These are phyloP conservation scores for Trissolcus basalis DNA, from an alignment of 1,140 invertebrate genomes.

Conservation along the genomic window DNA sequence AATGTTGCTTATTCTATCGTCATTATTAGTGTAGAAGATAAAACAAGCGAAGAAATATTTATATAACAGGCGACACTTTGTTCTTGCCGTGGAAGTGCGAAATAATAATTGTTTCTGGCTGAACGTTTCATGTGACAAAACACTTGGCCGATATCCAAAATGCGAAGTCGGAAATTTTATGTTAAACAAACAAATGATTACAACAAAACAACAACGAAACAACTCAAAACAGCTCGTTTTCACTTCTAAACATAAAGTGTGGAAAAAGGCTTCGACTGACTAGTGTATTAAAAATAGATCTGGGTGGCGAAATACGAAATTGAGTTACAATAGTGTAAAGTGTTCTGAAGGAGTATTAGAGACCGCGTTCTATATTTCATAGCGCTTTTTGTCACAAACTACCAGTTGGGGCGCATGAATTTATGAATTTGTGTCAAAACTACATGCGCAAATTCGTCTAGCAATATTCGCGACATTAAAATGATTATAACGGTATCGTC, in stretches of 20 bases:
- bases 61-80: no score
- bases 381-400: slow-evolving; percentile 8
- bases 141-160: slow-evolving; percentile 30
- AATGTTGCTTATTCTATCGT: no score
- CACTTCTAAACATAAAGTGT: no score
- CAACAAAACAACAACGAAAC: background rate
- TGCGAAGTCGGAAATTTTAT: slow-evolving; percentile 15
- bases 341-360: no score
- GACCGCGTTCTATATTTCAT: no score
- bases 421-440: slow-evolving; percentile 25
- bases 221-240: background rate
- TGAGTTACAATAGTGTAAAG: no score
- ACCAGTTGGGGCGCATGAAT: slow-evolving; percentile 3
- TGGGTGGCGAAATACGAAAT: no score
- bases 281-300: no score
- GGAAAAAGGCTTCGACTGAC: no score
- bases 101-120: slow-evolving; percentile 24
- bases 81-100: no score
- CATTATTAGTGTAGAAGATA: no score
- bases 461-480: slow-evolving; percentile 5
- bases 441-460: slow-evolving; percentile 23
- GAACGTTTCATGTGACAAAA: slow-evolving; percentile 29
- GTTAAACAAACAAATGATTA: slow-evolving; percentile 5
- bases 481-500: slow-evolving; percentile 19
- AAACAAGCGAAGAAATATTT: no score